A percentile compares a stretch with the other conserved stretches of the same genome.
Evolutionary conservation across 2,797 vertebrate genomes (phyloP).

Genomic region (Fundulus diaphanus): DNA sequence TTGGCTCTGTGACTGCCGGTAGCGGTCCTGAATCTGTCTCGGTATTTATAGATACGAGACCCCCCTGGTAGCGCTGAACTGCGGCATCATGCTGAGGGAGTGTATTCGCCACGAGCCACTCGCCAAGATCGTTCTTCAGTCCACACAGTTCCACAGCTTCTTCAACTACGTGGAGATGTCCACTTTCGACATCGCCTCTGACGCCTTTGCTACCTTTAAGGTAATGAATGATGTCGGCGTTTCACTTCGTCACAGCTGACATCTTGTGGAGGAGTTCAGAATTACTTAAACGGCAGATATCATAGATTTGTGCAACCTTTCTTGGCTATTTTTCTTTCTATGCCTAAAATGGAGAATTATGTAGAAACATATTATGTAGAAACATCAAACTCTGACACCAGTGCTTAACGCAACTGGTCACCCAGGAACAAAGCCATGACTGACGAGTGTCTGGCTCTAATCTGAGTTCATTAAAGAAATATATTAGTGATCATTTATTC

Average conservation of each 20-base stretch:
- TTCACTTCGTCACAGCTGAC: background rate
- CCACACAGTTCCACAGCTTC: conserved; percentile 90
- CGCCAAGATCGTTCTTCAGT: conserved; percentile 91
- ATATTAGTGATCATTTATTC: background rate
- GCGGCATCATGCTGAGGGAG: conserved; percentile 97
- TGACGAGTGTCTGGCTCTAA: background rate
- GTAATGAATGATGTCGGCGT: conserved; percentile 62
- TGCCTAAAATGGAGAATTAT: background rate
- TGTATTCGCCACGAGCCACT: conserved; percentile 95
- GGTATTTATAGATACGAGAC: conserved; percentile 87
- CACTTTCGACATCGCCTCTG: conserved; percentile 98
- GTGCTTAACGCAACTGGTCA: too few relatives aligned
- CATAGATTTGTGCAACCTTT: background rate
- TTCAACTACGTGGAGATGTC: conserved; percentile 97
- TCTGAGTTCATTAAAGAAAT: background rate
- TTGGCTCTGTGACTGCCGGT: background rate
- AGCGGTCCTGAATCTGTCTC: background rate
- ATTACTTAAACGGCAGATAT: background rate
- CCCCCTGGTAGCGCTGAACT: conserved; percentile 92
- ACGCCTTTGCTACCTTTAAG: conserved; percentile 98
- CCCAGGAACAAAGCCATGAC: background rate
- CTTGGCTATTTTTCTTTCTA: background rate
- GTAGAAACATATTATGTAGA: background rate
- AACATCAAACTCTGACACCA: too few relatives aligned
- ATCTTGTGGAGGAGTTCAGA: too few relatives aligned